Conservation (phyloP, 2,888 invertebrate genomes). For the Eupithecia tripunctaria region DNA sequence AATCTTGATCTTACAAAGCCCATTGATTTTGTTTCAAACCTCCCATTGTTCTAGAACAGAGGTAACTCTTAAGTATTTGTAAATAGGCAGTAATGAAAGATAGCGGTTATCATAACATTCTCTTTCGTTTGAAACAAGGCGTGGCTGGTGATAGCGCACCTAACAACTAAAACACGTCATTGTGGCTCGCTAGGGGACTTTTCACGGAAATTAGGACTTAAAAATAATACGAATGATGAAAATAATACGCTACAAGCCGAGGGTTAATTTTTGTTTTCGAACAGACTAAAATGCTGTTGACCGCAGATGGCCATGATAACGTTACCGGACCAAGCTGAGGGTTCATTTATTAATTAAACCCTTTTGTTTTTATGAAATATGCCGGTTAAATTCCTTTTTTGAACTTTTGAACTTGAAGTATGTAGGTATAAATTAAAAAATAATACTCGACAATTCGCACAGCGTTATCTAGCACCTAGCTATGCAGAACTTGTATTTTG, state of each 20-base stretch:
- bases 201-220: not conserved
- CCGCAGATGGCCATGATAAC: too few species aligned
- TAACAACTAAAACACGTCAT: constrained; percentile 7
- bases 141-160: constrained; percentile 30
- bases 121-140: constrained; percentile 35
- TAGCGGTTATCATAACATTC: constrained; percentile 31
- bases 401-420: too few species aligned
- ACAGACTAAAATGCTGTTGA: too few species aligned
- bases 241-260: not conserved
- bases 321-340: too few species aligned
- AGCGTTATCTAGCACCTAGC: too few species aligned
- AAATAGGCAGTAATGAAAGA: constrained; percentile 22
- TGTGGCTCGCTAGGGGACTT: not conserved
- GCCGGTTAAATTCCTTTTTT: too few species aligned
- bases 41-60: constrained; percentile 16
- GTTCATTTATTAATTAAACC: too few species aligned
- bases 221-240: not conserved
- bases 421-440: too few species aligned
- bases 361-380: too few species aligned
- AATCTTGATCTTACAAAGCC: not conserved
- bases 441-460: too few species aligned
- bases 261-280: not conserved
- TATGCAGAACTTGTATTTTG: too few species aligned
- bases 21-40: constrained; percentile 3
- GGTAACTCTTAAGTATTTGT: constrained; percentile 23